Evolutionary conservation across 2,797 vertebrate species (phyloP).

Genomic region (Clamator glandarius): DNA sequence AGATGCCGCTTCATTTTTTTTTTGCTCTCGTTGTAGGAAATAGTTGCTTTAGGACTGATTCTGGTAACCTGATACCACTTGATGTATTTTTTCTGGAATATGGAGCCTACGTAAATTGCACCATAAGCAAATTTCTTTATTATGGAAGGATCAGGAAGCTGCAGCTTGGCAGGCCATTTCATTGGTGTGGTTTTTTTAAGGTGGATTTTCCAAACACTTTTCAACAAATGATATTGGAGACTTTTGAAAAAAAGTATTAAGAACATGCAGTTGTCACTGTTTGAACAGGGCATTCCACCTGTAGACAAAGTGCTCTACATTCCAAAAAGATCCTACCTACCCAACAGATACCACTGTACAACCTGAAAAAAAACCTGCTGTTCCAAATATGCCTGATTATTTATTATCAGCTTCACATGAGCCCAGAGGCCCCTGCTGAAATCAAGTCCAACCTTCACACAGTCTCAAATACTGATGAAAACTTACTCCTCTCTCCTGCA

Average conservation of each 20-base stretch:
- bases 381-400: background rate
- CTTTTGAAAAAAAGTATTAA: background rate
- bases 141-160: slow-evolving; percentile 61
- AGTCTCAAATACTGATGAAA: background rate
- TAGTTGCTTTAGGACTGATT: slow-evolving; percentile 44
- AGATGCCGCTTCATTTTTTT: background rate
- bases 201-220: slow-evolving; percentile 56
- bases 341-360: background rate
- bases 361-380: background rate
- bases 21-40: background rate
- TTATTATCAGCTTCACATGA: background rate
- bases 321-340: background rate
- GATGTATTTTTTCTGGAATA: slow-evolving; percentile 69
- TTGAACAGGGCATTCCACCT: background rate
- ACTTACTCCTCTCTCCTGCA: background rate
- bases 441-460: background rate
- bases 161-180: slow-evolving; percentile 19
- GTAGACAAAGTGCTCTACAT: background rate
- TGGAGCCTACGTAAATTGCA: slow-evolving; percentile 35
- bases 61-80: slow-evolving; percentile 49
- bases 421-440: background rate
- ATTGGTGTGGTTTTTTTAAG: slow-evolving; percentile 55
- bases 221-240: background rate
- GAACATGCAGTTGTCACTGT: background rate
- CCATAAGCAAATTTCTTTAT: slow-evolving; percentile 64